Conservation (phyloP, 2,888 invertebrate species). For the Hartigia nigra region DNA sequence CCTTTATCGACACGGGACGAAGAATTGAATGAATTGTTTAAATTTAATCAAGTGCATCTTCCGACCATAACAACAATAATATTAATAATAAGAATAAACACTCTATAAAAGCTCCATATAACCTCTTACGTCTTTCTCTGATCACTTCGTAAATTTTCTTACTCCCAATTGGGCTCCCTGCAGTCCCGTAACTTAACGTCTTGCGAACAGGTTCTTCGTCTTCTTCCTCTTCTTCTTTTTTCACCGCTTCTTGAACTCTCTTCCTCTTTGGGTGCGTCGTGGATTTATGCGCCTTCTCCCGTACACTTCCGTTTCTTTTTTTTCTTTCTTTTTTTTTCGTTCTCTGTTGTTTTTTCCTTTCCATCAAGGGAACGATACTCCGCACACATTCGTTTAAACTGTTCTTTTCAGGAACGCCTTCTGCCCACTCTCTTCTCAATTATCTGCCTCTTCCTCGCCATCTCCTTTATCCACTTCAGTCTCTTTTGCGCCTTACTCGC, state of each 20-base stretch:
- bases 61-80: background rate
- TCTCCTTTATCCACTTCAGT: constrained; percentile 20
- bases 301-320: background rate
- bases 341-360: background rate
- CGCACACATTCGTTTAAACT: background rate
- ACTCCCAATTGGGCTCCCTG: background rate
- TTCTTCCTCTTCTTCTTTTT: background rate
- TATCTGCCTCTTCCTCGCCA: constrained; percentile 4
- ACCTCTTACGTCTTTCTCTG: background rate
- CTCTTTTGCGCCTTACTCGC: constrained; percentile 9
- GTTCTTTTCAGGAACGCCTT: background rate
- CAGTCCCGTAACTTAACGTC: background rate
- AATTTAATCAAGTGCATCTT: background rate
- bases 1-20: background rate
- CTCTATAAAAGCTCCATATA: background rate
- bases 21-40: background rate
- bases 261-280: background rate
- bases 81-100: background rate
- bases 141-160: background rate
- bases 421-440: background rate
- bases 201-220: background rate
- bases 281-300: background rate
- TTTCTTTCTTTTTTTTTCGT: background rate
- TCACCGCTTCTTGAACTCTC: background rate
- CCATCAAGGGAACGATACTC: background rate